phyloP scores from a whole-genome alignment of 2,797 vertebrate species.

The Erithacus rubecula region DNA sequence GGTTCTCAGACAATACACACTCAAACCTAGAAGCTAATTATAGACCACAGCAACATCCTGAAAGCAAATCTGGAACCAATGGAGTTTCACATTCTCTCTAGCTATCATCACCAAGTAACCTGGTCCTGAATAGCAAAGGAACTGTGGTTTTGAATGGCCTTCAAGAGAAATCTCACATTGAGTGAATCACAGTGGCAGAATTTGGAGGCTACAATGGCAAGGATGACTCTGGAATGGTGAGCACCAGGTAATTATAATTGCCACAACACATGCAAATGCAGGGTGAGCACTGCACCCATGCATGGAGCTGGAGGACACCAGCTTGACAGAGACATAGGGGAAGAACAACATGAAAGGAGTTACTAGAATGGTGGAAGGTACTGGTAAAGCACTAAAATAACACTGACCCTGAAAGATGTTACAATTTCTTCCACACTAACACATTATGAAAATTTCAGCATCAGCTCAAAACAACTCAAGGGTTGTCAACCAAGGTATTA shows the following conservation, averaged over 20 bases:
- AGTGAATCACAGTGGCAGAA: not conserved
- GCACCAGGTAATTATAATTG: not conserved
- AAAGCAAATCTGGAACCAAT: not conserved
- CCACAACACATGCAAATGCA: not conserved
- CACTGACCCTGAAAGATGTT: not conserved
- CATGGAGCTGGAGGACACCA: fast-evolving
- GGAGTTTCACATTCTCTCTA: conserved; percentile 1
- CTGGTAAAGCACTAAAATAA: not conserved
- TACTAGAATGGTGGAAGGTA: not conserved
- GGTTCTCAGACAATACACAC: not conserved
- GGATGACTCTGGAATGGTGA: not conserved
- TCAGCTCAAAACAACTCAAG: not conserved
- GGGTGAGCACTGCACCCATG: not conserved
- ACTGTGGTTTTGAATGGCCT: not conserved
- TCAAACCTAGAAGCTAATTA: not conserved
- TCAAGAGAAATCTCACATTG: not conserved
- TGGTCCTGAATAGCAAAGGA: not conserved
- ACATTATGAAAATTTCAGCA: not conserved
- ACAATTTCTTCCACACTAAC: not conserved
- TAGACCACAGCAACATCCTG: not conserved
- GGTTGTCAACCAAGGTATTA: not conserved
- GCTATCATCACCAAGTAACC: not conserved
- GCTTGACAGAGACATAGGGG: not conserved
- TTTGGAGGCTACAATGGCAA: not conserved
- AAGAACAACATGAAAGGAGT: not conserved